A percentile compares a stretch with the other conserved stretches of the same genome.
Conservation (phyloP, 2,113 vertebrate species). For the Pavo muticus region DNA sequence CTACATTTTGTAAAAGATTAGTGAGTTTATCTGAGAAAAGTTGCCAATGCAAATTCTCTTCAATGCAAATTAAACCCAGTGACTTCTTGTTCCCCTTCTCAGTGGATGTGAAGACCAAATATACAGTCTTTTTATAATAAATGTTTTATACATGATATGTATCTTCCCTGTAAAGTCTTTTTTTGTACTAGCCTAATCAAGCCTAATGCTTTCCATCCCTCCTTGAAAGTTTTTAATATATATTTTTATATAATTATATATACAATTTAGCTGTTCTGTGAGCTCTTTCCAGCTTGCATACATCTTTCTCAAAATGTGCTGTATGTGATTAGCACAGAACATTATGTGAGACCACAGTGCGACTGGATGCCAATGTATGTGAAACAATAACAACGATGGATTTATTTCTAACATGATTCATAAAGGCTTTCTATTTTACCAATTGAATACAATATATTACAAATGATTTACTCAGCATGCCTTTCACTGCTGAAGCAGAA, state of each 20-base stretch:
- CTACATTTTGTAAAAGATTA: background rate
- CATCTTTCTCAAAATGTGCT: background rate
- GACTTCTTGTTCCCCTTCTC: background rate
- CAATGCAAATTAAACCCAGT: background rate
- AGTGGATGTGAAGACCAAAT: background rate
- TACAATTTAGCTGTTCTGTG: background rate
- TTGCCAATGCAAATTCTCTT: background rate
- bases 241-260: background rate
- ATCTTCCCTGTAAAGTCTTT: background rate
- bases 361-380: background rate
- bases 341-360: background rate
- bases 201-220: background rate
- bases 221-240: background rate
- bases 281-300: background rate
- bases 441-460: background rate
- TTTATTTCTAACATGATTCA: background rate
- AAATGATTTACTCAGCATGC: background rate
- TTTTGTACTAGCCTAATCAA: background rate
- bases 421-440: background rate
- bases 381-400: background rate
- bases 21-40: background rate
- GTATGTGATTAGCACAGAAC: background rate
- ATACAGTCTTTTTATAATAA: background rate
- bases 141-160: background rate
- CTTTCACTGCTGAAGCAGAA: background rate